Evolutionary conservation across 2,888 invertebrate genomes (phyloP), one percentile per base, ranked within the genome.

Genomic region (Aproaerema taeniolella): DNA sequence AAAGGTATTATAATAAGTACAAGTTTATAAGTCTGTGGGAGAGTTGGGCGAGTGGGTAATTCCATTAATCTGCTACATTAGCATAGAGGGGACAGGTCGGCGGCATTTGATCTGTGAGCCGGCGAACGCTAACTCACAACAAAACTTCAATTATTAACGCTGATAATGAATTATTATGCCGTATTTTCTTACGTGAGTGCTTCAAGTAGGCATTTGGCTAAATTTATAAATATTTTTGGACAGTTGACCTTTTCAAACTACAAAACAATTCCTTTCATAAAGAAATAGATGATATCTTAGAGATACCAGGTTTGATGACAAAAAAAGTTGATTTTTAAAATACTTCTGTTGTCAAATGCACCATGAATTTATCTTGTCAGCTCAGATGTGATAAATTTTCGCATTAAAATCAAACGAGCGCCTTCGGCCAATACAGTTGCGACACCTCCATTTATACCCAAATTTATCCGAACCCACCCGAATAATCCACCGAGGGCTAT

Each of bases 401-500:
- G 37, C 34, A 35, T 25, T 31, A 35, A 31, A 41, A 39, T 38
- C 41, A 33, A 9, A 38, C 41, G 37, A 31, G 5, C 34, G 34
- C 37, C 52, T 28, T 30, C 29, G 42, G 38, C 45, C 53, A 52
- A 61, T 63, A 67, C 58, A 61, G 72, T 74, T 70, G 73, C 70
- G 69, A 67, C 69, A 74, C 67, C 71, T 75, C 72, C 71, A 81
- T 82, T 80, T 81, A 72, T 78, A 81, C 62, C 64, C 72, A 79
- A 82, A 85, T 79, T 74, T 69, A 66, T 66, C 48, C 58, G 66
- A 72, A 69, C 72, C 75, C 69, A 69, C 61, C 68, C 69, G 62
- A 79, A 78, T 81, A 82, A 81, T 81, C 83, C 85, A 76, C 80
- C 53, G 81, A 81, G 81, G 74, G 75, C 75, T 65, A 73, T 80